Base-by-base conservation (phyloP, 1,140 invertebrate species). In the Phymastichus coffea region DNA sequence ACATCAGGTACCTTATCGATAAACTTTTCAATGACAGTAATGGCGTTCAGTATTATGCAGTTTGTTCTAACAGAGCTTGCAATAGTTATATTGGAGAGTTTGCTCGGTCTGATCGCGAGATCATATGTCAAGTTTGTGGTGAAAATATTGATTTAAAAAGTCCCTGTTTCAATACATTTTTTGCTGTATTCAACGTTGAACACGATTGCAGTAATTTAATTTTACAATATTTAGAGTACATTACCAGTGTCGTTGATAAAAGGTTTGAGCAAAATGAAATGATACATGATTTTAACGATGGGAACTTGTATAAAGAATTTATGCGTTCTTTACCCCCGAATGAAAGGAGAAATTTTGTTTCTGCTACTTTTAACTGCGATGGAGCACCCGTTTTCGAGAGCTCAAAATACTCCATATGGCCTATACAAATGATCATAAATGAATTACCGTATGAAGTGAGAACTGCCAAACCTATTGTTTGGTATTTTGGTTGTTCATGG, bases 41-140 rank as follows among this genome's bases (percentile, higher is more conserved):
- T 40, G 47, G 49, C 6, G 23, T 54, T 20, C 41, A 35, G n/a
- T 67, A 40, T 43, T 63, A 67, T 57, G 63, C 57, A 3, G 43
- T 63, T 23, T 65, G 66, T 38, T n/a, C n/a, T n/a, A n/a, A n/a
- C n/a, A 33, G 44, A 15, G n/a, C 41, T 10, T 64, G 65, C 30
- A 26, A 26, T 22, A 43, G 9, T 20, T 55, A 57, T 14, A 37
- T 53, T 4, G 26, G 44, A 22, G 40, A 30, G 22, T 55, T 37
- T 55, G 35, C 37, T n/a, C 35, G 44, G 6, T 35, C 41, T 10
- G 37, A 33, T 33, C 25, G 43, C 22, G 12, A 6, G 26, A 20
- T 57, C 25, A 57, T 10, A 1, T 67, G 63, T 46, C n/a, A 25
- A 14, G 25, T 26, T 10, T 65, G 66, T 25, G 17, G 33, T 26